Evolutionary conservation across 2,888 invertebrate genomes (phyloP), one percentile per base, ranked within the genome.

Genomic region (Lasioglossum villosulum): DNA sequence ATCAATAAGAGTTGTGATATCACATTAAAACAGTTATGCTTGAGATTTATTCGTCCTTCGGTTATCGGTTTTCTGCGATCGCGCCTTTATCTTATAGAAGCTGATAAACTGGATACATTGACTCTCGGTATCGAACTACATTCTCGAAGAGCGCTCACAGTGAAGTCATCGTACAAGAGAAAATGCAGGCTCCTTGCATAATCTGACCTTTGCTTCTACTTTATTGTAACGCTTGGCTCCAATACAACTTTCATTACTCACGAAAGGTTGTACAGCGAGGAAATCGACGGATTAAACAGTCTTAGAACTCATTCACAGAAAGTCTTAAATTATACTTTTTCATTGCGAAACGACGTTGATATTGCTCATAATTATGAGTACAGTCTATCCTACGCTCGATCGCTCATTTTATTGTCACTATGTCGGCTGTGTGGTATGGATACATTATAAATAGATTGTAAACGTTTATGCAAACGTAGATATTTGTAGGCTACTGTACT

Each of bases 151-250:
- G 63, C 68, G n/a, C 81, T 30, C 23, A 59, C 73, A 70, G 76
- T 52, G 75, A 82, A 75, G 39, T 78, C 71, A 56, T 63, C 12
- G 39, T 42, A 74, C 82, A 56, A 37, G 66, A 34, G 76, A 80
- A 85, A 74, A 79, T 77, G 52, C 74, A 74, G 39, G 59, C 52
- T 48, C 70, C 70, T 85, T 80, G 79, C 76, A 70, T 79, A 83
- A 85, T 79, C 76, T 37, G 79, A 83, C 73, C 79, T 83, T 85
- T 83, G 66, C 39, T 72, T 45, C 63, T 63, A 80, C 71, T 72
- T 83, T 75, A 75, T 75, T 80, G 45, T 72, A 79, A 72, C 75
- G 70, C 34, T 34, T 48, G 52, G 45, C 56, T 78, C 45, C 71
- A 23, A 56, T 66, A 30, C 72, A 76, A 82, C 81, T 81, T 78